These are phyloP conservation scores for Andrena marginata DNA, from an alignment of 2,888 invertebrate species.

Conservation along the genomic window DNA sequence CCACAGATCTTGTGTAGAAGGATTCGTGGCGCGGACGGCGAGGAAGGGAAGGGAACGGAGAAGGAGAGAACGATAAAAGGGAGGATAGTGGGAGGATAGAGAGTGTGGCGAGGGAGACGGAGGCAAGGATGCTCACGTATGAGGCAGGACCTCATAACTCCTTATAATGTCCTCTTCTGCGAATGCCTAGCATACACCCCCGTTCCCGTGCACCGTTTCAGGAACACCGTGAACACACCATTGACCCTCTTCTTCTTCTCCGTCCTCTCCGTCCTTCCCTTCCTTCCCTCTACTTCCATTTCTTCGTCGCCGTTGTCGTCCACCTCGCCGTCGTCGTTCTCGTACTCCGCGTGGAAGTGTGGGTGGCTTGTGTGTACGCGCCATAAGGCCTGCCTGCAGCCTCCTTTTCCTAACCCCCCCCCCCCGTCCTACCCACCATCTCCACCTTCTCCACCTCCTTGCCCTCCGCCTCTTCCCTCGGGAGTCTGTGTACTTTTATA, in stretches of 20 bases:
- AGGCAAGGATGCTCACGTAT: slow-evolving; percentile 82
- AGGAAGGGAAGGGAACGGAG: slow-evolving; percentile 68
- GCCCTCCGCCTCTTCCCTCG: slow-evolving; percentile 68
- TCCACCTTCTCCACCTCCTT: slow-evolving; percentile 45
- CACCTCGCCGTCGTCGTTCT: slow-evolving; percentile 62
- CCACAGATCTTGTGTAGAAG: slow-evolving; percentile 84
- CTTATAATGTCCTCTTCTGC: slow-evolving; percentile 84
- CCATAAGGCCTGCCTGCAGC: slow-evolving; percentile 75
- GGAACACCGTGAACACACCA: slow-evolving; percentile 77
- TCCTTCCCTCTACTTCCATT: slow-evolving; percentile 19
- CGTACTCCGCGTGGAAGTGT: slow-evolving; percentile 62
- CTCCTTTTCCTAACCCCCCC: slow-evolving; percentile 46
- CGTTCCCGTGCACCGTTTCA: slow-evolving; percentile 79
- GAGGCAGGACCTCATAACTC: slow-evolving; percentile 84
- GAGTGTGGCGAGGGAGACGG: slow-evolving; percentile 69
- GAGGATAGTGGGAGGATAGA: slow-evolving; percentile 66
- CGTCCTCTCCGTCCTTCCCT: slow-evolving; percentile 32
- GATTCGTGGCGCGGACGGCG: slow-evolving; percentile 71
- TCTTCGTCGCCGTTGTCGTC: slow-evolving; percentile 45
- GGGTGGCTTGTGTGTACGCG: slow-evolving; percentile 74
- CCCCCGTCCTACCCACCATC: slow-evolving; percentile 12
- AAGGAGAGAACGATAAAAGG: slow-evolving; percentile 68
- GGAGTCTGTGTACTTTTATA: slow-evolving; percentile 75
- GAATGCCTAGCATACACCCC: slow-evolving; percentile 84
- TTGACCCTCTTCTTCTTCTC: slow-evolving; percentile 61